A percentile compares a stretch with the other conserved stretches of the same genome.
Conservation (phyloP, 2,113 vertebrate species). For the Taxidea taxus region DNA sequence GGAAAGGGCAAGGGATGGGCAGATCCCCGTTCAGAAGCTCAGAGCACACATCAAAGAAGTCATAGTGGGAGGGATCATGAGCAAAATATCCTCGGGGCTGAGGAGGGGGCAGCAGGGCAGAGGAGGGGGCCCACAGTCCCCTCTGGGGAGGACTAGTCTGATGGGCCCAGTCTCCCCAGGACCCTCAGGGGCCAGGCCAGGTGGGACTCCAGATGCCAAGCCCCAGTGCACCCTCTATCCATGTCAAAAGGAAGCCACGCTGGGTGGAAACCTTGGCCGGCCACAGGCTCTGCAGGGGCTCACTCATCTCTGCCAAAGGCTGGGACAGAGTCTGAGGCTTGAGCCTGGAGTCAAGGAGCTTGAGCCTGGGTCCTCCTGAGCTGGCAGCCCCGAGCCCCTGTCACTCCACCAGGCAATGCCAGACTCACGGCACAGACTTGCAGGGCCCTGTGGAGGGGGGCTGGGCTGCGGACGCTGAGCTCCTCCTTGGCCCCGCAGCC, state of each 20-base stretch:
- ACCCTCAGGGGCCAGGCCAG: background rate
- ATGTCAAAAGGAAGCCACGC: background rate
- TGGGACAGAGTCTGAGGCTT: background rate
- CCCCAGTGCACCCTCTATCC: background rate
- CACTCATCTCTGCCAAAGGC: background rate
- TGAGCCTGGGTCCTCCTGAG: background rate
- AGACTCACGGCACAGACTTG: background rate
- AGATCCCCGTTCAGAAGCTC: slow-evolving; percentile 24
- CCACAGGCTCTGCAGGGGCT: background rate
- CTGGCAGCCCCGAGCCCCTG: background rate
- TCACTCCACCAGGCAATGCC: background rate
- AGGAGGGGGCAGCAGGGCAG: background rate
- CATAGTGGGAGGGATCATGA: background rate
- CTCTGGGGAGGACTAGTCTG: background rate
- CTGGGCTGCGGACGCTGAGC: background rate
- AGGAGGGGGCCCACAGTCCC: background rate
- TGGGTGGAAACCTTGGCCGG: background rate
- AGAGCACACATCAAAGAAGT: slow-evolving; percentile 38
- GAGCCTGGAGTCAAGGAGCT: background rate
- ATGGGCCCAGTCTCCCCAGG: background rate
- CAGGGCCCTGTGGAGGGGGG: background rate
- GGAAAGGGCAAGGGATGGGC: background rate
- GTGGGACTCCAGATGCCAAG: background rate
- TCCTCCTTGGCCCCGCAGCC: background rate
- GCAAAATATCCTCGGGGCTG: background rate